Percentiles rank a stretch among this genome's conserved stretches.
Conservation (phyloP, 2,113 vertebrate genomes). For the Ciconia stormi region DNA sequence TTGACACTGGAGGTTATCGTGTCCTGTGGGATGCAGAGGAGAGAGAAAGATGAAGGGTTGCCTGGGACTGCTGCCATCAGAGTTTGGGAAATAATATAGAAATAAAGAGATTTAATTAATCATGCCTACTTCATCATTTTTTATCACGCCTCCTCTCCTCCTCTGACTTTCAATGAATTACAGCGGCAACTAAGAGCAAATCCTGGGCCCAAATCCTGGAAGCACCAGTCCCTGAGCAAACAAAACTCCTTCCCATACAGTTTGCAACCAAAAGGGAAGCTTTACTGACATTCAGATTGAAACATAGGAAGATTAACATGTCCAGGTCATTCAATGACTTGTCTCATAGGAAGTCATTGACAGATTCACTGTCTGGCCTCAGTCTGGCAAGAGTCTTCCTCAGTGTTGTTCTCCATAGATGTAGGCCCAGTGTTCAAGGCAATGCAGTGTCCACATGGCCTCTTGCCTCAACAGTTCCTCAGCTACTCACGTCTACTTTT, state of each 20-base stretch:
- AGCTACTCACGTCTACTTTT: neutral
- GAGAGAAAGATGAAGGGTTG: neutral
- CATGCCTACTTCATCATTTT: neutral
- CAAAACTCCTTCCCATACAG: neutral
- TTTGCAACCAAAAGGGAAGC: neutral
- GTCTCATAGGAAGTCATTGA: neutral
- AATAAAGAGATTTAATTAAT: neutral
- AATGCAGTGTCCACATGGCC: neutral
- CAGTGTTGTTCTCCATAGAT: neutral
- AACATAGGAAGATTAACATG: neutral
- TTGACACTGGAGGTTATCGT: neutral
- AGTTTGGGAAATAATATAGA: neutral
- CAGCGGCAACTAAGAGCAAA: neutral
- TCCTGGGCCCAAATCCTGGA: neutral
- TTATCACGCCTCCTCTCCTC: neutral
- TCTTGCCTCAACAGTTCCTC: neutral
- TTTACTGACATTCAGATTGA: neutral
- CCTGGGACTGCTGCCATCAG: neutral
- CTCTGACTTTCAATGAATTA: neutral
- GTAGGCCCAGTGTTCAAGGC: neutral
- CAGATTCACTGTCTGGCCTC: neutral
- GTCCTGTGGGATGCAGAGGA: neutral
- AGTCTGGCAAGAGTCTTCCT: neutral
- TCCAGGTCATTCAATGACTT: neutral
- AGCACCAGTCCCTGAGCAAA: neutral